Evolutionary conservation across 2,797 vertebrate genomes (phyloP).

Genomic region (Delichon dasypus): DNA sequence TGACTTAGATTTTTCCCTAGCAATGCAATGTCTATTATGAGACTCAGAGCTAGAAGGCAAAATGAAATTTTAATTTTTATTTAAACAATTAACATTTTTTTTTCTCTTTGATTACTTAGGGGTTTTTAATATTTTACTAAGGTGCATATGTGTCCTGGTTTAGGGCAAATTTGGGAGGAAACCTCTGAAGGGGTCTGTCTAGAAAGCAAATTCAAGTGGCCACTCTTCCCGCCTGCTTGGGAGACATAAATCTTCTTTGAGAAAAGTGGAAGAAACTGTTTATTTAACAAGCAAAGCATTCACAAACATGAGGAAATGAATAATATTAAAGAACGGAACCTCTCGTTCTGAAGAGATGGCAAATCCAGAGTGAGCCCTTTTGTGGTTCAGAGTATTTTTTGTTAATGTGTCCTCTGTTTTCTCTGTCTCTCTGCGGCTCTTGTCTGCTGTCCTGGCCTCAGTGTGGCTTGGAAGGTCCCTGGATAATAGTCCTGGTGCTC

Average conservation of each 20-base stretch:
- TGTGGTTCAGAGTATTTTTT: neutral
- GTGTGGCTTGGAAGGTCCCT: neutral
- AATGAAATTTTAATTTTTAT: neutral
- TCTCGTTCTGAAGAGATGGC: neutral
- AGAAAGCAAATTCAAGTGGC: neutral
- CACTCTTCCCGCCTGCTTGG: fast-evolving
- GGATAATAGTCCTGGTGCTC: neutral
- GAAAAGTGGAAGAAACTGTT: neutral
- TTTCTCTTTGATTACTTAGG: neutral
- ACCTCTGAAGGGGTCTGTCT: neutral
- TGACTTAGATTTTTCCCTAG: neutral
- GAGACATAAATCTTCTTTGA: neutral
- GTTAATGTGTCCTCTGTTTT: neutral
- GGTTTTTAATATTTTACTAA: neutral
- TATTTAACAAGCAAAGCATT: neutral
- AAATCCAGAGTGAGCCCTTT: neutral
- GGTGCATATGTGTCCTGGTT: neutral
- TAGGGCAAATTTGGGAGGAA: neutral
- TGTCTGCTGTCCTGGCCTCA: neutral
- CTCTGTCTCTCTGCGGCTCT: neutral
- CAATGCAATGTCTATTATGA: neutral
- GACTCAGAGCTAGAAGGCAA: neutral
- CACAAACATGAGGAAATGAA: neutral
- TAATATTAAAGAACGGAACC: neutral
- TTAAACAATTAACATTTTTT: neutral